Percentiles rank a stretch among this genome's conserved stretches.
Evolutionary conservation across 2,797 vertebrate genomes (phyloP).

Genomic region (Apogon talboti): DNA sequence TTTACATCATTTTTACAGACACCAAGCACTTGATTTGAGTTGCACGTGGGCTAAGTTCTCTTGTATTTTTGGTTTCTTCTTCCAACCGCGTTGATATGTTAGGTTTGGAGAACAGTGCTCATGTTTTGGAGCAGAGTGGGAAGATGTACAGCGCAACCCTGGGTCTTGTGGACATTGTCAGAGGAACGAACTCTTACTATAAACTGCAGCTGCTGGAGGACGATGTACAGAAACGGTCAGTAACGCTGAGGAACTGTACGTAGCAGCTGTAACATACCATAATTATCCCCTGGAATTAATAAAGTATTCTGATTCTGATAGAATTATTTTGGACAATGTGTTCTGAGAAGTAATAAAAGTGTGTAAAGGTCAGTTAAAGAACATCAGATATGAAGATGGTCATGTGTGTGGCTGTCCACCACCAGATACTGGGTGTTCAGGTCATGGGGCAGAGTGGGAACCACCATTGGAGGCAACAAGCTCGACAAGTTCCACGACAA

Average conservation of each 20-base stretch:
- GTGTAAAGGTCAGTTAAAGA: background rate
- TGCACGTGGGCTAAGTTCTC: background rate
- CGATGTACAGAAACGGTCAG: conserved; percentile 92
- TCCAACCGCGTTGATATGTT: background rate
- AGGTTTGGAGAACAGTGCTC: conserved; percentile 95
- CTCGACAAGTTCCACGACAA: conserved; percentile 94
- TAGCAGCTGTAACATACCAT: too few species aligned
- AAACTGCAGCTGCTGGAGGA: conserved; percentile 97
- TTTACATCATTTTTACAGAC: background rate
- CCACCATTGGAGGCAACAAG: conserved; percentile 95
- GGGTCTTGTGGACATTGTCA: conserved; percentile 94
- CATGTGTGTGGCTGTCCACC: too few species aligned
- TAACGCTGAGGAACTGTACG: background rate
- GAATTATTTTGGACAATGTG: too few species aligned
- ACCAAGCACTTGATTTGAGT: background rate
- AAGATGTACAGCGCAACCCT: conserved; percentile 97
- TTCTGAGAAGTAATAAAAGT: background rate
- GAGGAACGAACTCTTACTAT: conserved; percentile 98
- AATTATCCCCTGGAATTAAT: too few species aligned
- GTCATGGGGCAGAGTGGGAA: conserved; percentile 97
- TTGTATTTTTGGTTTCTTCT: background rate
- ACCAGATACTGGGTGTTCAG: conserved; percentile 97
- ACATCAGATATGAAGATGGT: background rate
- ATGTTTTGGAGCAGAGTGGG: conserved; percentile 94
- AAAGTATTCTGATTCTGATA: too few species aligned